Conservation (phyloP, 2,113 vertebrate species). For the Neofelis nebulosa region DNA sequence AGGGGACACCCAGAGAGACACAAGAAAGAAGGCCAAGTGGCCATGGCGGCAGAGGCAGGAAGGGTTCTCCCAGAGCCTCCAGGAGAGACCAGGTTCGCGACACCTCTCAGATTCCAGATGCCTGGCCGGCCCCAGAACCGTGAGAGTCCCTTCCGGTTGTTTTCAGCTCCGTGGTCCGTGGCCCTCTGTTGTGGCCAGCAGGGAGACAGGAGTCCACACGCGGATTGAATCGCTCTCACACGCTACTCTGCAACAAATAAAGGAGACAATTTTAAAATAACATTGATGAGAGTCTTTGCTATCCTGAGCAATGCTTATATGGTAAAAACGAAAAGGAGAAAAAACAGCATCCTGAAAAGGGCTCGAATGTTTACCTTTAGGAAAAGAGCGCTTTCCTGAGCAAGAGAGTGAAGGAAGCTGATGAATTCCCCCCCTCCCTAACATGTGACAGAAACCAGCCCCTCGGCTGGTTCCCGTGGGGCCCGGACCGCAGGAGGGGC, state of each 20-base stretch:
- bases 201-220: not conserved
- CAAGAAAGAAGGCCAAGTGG: not conserved
- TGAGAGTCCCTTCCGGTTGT: not conserved
- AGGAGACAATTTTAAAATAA: not conserved
- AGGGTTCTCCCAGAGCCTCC: too few relatives aligned
- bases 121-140: not conserved
- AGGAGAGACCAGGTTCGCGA: not conserved
- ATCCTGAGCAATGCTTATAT: not conserved
- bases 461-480: accelerated
- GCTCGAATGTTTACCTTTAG: not conserved
- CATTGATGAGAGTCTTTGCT: not conserved
- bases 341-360: not conserved
- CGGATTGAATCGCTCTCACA: too few relatives aligned
- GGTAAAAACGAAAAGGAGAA: not conserved
- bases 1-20: not conserved
- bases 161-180: not conserved
- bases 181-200: not conserved
- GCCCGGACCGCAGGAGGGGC: not conserved
- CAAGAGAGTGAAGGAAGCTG: too few relatives aligned
- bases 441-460: too few relatives aligned
- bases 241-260: too few relatives aligned
- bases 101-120: not conserved
- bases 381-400: not conserved
- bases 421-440: accelerated
- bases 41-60: not conserved